Evolutionary conservation across 2,888 invertebrate genomes (phyloP).

Genomic region (Tribolium freemani): DNA sequence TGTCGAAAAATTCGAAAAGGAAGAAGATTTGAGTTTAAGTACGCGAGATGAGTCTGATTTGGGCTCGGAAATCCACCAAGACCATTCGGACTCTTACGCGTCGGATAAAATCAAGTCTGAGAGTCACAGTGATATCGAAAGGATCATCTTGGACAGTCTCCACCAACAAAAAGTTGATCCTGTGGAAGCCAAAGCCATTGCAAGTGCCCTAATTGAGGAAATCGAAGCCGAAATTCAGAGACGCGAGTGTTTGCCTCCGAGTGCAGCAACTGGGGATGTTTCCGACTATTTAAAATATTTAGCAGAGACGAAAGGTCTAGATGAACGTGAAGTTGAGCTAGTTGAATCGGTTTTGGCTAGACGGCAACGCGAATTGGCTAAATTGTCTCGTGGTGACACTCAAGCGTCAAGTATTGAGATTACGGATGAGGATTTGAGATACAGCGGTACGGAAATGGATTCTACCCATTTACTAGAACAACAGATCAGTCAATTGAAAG

Average conservation of each 20-base stretch:
- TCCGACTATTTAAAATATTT: constrained; percentile 67
- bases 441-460: constrained; percentile 79
- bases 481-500: constrained; percentile 66
- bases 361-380: constrained; percentile 67
- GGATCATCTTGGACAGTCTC: constrained; percentile 65
- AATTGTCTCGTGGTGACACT: constrained; percentile 67
- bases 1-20: constrained; percentile 59
- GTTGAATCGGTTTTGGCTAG: constrained; percentile 70
- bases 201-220: constrained; percentile 70
- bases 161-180: constrained; percentile 67
- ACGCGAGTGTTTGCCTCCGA: constrained; percentile 54
- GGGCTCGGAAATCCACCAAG: constrained; percentile 66
- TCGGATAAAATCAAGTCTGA: constrained; percentile 65
- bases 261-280: constrained; percentile 58
- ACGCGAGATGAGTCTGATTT: constrained; percentile 64
- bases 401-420: constrained; percentile 72
- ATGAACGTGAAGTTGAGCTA: constrained; percentile 68
- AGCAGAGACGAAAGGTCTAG: constrained; percentile 68
- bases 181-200: constrained; percentile 70
- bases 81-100: constrained; percentile 63
- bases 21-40: constrained; percentile 63
- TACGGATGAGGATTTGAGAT: constrained; percentile 78
- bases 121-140: constrained; percentile 66
- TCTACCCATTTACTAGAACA: constrained; percentile 69
- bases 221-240: constrained; percentile 71